Evolutionary conservation across 2,888 invertebrate species (phyloP), one percentile per base, ranked within the genome.

Genomic region (Geophilus truncorum): DNA sequence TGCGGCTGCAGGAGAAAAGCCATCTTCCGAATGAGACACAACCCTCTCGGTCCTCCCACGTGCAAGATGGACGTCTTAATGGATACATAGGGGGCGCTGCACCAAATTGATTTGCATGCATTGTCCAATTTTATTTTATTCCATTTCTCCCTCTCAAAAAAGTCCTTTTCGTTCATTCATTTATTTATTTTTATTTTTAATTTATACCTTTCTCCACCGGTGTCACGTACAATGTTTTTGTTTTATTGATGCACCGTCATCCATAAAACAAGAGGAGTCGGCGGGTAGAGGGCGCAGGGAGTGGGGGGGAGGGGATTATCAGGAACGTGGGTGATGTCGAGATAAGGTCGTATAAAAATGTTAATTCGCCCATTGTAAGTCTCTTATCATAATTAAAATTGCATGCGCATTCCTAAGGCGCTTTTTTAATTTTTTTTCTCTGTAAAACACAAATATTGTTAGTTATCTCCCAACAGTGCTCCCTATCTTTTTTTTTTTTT

Each of bases 381-480:
- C 30, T 76, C 76, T 76, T 76, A 76, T 76, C 76, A 76, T 76
- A 76, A 76, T 76, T 76, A 76, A 76, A 76, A 76, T 76, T 28
- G 25, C 28, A 76, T 28, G 76, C 76, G 76, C 76, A 76, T 76
- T 76, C 32, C 30, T 76, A 32, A 76, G 76, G 32, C 76, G 25
- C 21, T 76, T 76, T 76, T 76, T 76, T 28, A n/a, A n/a, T n/a
- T n/a, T n/a, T n/a, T n/a, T n/a, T n/a, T n/a, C n/a, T n/a, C n/a
- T n/a, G n/a, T n/a, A n/a, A n/a, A n/a, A n/a, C n/a, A n/a, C n/a
- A n/a, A n/a, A n/a, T n/a, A n/a, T n/a, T n/a, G n/a, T n/a, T n/a
- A n/a, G n/a, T n/a, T n/a, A n/a, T n/a, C n/a, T n/a, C n/a, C n/a
- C n/a, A n/a, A n/a, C n/a, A n/a, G n/a, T n/a, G n/a, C 12, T 28